phyloP scores from a whole-genome alignment of 2,888 invertebrate genomes.

The Acanthosepion esculentum region DNA sequence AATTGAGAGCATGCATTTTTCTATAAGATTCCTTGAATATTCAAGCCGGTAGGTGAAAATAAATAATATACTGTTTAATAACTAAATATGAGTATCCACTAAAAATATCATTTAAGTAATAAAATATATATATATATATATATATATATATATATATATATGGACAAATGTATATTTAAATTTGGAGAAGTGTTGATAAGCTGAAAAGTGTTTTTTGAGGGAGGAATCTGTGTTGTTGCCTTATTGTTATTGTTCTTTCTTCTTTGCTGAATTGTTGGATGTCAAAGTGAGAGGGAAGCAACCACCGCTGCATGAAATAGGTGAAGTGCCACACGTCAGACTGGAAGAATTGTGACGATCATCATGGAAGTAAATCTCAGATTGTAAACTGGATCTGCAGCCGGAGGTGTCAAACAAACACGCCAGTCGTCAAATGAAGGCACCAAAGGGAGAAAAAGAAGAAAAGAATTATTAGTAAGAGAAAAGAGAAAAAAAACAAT shows the following conservation, averaged over 20 bases:
- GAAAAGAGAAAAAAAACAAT: no score
- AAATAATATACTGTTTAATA: no score
- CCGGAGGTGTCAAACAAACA: no score
- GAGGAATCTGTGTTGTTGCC: background rate
- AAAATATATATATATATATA: background rate
- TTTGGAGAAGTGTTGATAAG: background rate
- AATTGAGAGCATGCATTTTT: no score
- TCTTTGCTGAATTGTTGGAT: conserved; percentile 1
- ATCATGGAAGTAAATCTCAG: conserved; percentile 45
- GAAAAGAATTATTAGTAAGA: no score
- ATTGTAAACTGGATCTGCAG: conserved; percentile 38
- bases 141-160: background rate
- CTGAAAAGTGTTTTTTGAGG: background rate
- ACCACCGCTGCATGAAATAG: conserved; percentile 14
- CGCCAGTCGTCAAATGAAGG: no score
- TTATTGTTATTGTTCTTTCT: conserved; percentile 42
- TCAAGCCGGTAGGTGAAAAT: no score
- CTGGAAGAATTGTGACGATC: conserved; percentile 23
- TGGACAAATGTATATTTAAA: background rate
- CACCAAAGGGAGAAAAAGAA: no score
- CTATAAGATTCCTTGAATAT: no score
- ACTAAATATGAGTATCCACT: no score
- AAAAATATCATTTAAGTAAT: no score
- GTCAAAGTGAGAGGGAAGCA: conserved; percentile 41
- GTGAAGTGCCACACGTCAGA: conserved; percentile 34